phyloP scores from a whole-genome alignment of 2,113 vertebrate genomes.

The Narcine bancroftii region DNA sequence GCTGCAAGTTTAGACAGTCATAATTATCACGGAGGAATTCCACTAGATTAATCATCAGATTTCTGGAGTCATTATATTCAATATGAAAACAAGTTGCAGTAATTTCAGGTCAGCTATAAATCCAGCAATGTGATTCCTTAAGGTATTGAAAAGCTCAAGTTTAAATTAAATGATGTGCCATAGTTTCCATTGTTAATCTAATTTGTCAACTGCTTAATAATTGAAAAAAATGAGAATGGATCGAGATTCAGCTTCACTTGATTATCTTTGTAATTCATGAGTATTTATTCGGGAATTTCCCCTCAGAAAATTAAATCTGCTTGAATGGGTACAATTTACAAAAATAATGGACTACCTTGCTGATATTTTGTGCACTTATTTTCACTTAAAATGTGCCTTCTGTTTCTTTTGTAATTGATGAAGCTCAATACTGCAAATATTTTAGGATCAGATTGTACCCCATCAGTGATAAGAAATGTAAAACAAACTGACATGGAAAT shows the following conservation, averaged over 20 bases:
- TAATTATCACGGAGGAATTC: no score
- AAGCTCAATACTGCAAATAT: background rate
- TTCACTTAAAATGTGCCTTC: background rate
- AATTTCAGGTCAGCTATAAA: no score
- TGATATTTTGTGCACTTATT: background rate
- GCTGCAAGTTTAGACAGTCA: no score
- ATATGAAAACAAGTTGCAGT: no score
- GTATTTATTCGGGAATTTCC: background rate
- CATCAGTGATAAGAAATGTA: background rate
- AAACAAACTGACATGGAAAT: no score
- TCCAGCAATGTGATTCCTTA: no score
- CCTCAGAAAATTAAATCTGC: background rate
- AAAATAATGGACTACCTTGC: background rate
- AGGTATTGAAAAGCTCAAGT: no score
- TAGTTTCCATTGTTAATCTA: background rate
- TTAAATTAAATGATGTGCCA: no score
- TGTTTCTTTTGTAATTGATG: background rate
- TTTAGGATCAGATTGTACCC: background rate
- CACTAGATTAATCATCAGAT: no score
- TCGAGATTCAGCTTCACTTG: background rate
- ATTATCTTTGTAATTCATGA: background rate
- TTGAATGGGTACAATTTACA: background rate
- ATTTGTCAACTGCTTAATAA: background rate
- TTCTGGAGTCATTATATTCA: no score
- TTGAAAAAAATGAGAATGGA: background rate